Base-by-base conservation (phyloP, 2,797 vertebrate genomes). In the Spinus pinus region DNA sequence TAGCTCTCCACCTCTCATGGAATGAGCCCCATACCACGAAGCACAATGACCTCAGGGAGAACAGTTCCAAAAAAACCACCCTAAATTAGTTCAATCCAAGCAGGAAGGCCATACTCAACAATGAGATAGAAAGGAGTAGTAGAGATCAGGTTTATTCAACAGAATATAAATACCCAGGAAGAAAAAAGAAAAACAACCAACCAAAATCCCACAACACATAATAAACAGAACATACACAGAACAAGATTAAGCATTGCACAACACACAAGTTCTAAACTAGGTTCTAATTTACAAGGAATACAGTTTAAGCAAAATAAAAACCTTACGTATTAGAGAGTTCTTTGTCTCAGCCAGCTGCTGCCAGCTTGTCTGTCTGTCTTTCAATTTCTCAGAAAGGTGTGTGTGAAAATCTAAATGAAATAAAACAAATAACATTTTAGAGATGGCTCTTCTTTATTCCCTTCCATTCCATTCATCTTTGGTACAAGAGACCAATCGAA, bases 331-430 rank as follows among this genome's bases (percentile, higher is more conserved):
- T 64, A 97, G 96, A 95, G 97, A 97, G 96, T 97, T 97, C 97
- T 97, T 97, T 97, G 97, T 96, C 95, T 97, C 96, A 97, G 96
- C 96, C 97, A 97, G 96, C 97, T 97, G 97, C 96, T 97, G 97
- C 97, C 97, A 97, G 96, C 97, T 97, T 95, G 97, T 97, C 96
- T 97, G 96, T 97, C 96, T 97, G 95, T 97, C 97, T 97, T 97
- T 97, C 97, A 97, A 97, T 96, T 97, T 97, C 96, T 97, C 97
- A 97, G 97, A 97, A 97, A 97, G 96, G 96, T 97, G 97, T 96
- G 97, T 97, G 90, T 97, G 97, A 97, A 97, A 97, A 97, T 97
- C 97, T 97, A 95, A 97, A 97, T 95, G 85, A 96, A 97, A 97
- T 90, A 97, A 97, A 97, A 97, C 93, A 97, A 93, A 96, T 88